phyloP scores from a whole-genome alignment of 2,888 invertebrate genomes.

The Labia minor region DNA sequence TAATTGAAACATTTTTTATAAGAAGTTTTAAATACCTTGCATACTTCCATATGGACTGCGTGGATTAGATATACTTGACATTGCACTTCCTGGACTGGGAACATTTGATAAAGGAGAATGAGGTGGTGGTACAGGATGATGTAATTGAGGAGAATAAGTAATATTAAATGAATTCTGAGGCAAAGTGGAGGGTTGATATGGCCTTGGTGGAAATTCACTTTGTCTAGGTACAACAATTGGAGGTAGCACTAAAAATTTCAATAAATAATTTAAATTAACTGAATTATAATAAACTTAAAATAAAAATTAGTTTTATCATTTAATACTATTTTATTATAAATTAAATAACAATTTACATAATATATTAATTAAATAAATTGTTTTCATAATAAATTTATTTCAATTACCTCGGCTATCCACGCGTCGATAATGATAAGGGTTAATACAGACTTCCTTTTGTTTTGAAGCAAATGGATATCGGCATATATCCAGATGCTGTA shows the following conservation, averaged over 20 bases:
- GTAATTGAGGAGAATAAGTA: slow-evolving; percentile 56
- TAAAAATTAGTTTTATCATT: neutral
- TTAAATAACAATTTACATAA: neutral
- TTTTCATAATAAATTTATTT: no score
- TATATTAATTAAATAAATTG: no score
- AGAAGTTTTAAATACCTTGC: slow-evolving; percentile 39
- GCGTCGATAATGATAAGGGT: slow-evolving; percentile 51
- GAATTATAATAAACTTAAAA: slow-evolving; percentile 41
- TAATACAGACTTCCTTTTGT: slow-evolving; percentile 51
- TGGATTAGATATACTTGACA: slow-evolving; percentile 33
- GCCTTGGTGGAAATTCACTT: slow-evolving; percentile 87
- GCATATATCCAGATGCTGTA: slow-evolving; percentile 45
- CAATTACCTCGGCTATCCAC: no score
- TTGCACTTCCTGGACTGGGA: slow-evolving; percentile 49
- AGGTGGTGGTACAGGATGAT: slow-evolving; percentile 38
- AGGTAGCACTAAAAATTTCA: slow-evolving; percentile 75
- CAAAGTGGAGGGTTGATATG: slow-evolving; percentile 74
- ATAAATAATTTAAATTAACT: no score
- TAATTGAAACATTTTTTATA: no score
- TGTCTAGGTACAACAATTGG: slow-evolving; percentile 96
- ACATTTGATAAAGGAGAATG: slow-evolving; percentile 46
- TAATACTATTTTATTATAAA: neutral
- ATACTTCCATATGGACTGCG: slow-evolving; percentile 67
- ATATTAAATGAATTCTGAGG: slow-evolving; percentile 93
- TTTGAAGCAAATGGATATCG: slow-evolving; percentile 46